Conservation (phyloP, 2,113 vertebrate species). For the Xerus inauris region DNA sequence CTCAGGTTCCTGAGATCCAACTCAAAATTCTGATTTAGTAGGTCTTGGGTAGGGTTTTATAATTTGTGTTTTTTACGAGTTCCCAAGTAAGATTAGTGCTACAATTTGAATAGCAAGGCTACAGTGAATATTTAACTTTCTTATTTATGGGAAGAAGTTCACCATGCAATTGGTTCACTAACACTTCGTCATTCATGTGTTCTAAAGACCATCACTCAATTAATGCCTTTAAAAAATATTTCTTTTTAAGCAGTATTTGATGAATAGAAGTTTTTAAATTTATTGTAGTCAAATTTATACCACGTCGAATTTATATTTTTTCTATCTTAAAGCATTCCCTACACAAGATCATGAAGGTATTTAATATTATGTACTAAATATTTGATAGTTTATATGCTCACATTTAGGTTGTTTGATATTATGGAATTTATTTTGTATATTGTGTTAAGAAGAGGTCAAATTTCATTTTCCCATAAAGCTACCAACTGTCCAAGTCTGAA, state of each 20-base stretch:
- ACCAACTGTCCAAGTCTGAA: not conserved
- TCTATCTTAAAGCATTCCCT: not conserved
- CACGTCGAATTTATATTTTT: not conserved
- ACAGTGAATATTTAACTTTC: not conserved
- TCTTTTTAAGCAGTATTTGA: not conserved
- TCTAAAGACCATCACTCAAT: not conserved
- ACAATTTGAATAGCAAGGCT: not conserved
- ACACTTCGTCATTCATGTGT: not conserved
- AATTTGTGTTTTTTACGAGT: not conserved
- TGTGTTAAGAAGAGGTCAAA: not conserved
- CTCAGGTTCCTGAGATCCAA: not conserved
- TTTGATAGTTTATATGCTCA: not conserved
- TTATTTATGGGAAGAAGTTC: not conserved
- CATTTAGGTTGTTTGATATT: not conserved
- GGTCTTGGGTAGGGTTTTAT: not conserved
- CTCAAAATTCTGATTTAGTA: not conserved
- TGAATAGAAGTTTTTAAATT: slow-evolving; percentile 15
- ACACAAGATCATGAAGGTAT: not conserved
- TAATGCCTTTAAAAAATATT: not conserved
- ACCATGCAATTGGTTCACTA: not conserved
- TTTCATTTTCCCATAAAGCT: not conserved
- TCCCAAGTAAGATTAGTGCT: not conserved
- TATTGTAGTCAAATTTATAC: not conserved
- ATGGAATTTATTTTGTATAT: not conserved
- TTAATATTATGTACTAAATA: not conserved